A percentile compares a stretch with the other conserved stretches of the same genome.
Conservation (phyloP, 2,888 invertebrate genomes). For the Stenolophus ochropezus region DNA sequence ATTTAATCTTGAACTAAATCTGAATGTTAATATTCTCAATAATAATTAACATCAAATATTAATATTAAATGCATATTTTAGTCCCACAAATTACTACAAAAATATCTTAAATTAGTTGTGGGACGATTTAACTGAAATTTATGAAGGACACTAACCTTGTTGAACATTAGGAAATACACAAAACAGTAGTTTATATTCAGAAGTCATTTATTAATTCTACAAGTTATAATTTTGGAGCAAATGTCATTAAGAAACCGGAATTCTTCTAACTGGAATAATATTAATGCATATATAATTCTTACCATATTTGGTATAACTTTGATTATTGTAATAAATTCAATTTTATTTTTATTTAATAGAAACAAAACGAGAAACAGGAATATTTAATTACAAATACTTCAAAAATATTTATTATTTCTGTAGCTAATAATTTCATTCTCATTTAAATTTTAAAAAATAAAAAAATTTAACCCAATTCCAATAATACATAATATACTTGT, state of each 20-base stretch:
- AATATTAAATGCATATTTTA: background rate
- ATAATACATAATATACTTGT: too few relatives aligned
- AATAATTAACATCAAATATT: background rate
- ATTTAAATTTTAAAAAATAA: too few relatives aligned
- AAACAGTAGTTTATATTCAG: constrained; percentile 16
- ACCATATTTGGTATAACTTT: background rate
- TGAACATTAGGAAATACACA: background rate
- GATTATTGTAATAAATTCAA: too few relatives aligned
- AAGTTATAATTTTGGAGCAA: constrained; percentile 4
- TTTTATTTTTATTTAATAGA: too few relatives aligned
- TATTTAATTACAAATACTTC: too few relatives aligned
- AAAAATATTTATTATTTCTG: too few relatives aligned
- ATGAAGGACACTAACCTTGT: background rate
- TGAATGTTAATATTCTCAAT: background rate
- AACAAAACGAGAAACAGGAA: too few relatives aligned
- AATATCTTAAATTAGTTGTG: constrained; percentile 9
- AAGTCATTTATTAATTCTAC: constrained; percentile 7
- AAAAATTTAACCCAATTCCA: too few relatives aligned
- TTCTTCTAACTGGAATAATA: background rate
- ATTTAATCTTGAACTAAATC: background rate
- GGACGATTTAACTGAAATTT: background rate
- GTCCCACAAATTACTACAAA: background rate
- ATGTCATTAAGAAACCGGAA: constrained; percentile 20
- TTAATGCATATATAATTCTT: background rate
- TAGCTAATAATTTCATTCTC: too few relatives aligned